Evolutionary conservation across 2,113 vertebrate species (phyloP), one percentile per base, ranked within the genome.

Genomic region (Jacana jacana): DNA sequence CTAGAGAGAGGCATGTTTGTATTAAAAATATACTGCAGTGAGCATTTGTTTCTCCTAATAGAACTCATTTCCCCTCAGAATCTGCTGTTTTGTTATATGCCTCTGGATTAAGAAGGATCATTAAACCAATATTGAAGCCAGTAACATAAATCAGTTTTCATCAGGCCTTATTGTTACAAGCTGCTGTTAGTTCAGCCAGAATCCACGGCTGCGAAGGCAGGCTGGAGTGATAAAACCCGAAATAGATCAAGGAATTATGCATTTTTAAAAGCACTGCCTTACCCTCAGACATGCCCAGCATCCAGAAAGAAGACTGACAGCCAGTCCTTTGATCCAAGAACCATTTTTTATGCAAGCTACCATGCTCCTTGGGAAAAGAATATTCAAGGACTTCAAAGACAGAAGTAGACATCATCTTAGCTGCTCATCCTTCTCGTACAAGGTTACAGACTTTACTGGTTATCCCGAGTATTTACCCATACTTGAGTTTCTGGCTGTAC

Each of bases 271-370:
- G 68, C 64, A 69, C 60, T 81, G 82, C 60, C 55, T 86, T 60
- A 31, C 75, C 70, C 72, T 70, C 92, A 80, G 42, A 70, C 68
- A 88, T 37, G 37, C 63, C 40, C 58, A 66, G 79, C 86, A 88
- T 73, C 64, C 55, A 13, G 49, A 81, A 91, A 57, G 54, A 42
- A 83, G 79, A 82, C 51, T 88, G 94, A 92, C 94, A 92, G 80
- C 28, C 51, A 70, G 39, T 54, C 80, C 92, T 95, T 94, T 93
- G 91, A 95, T 95, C 92, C 90, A 80, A 81, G 15, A 79, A 69
- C 77, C 57, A 61, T 6, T 71, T 90, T 80, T 91, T 68, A 95
- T 79, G 81, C n/a, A 86, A 90, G 87, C 39, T 94, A 80, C 51
- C 51, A 9, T 5, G 25, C 24, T 92, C n/a, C 33, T 48, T 55